Evolutionary conservation across 2,797 vertebrate genomes (phyloP), one percentile per base, ranked within the genome.

Genomic region (Telmatherina bonti): DNA sequence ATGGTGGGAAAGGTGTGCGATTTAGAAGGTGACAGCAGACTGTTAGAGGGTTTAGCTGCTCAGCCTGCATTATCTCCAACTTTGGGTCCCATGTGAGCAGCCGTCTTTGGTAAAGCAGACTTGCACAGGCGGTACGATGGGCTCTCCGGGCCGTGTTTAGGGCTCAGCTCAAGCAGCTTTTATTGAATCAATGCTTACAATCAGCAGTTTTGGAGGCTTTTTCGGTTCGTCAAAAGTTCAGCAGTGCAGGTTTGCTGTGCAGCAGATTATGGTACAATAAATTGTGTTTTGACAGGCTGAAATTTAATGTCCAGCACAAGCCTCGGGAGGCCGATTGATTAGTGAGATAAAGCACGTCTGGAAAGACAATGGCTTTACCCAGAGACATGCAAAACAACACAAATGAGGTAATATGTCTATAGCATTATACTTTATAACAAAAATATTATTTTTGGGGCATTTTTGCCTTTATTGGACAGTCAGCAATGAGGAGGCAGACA

Each of bases 191-290:
- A 81, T 81, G 83, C 89, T 87, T 82, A 90, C 88, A 85, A 87
- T 83, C 80, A 74, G 78, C 67, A 79, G 87, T 86, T 47, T 91
- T 90, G 70, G 78, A 88, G 66, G 76, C 67, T 62, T 78, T 81
- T 75, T 78, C 76, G 85, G 92, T 91, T 93, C 91, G 90, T 92
- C 92, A 92, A 75, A 76, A 93, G 91, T 92, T 93, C 92, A 93
- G 69, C 59, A 72, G 87, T 91, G 89, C 85, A 85, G 85, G 70
- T 83, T 88, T 84, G 83, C 78, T 70, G 67, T 67, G 61, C 82
- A 65, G 53, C 62, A 92, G 85, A 88, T 91, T 88, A 79, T 26
- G 64, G 76, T 79, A 89, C 79, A 89, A 84, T 86, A 84, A 87
- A 85, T 74, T 85, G 82, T 90, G 85, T 93, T 92, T 93, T 89